These are phyloP conservation scores for Pomatorhinus ruficollis DNA, from an alignment of 2,113 vertebrate species.

Conservation along the genomic window DNA sequence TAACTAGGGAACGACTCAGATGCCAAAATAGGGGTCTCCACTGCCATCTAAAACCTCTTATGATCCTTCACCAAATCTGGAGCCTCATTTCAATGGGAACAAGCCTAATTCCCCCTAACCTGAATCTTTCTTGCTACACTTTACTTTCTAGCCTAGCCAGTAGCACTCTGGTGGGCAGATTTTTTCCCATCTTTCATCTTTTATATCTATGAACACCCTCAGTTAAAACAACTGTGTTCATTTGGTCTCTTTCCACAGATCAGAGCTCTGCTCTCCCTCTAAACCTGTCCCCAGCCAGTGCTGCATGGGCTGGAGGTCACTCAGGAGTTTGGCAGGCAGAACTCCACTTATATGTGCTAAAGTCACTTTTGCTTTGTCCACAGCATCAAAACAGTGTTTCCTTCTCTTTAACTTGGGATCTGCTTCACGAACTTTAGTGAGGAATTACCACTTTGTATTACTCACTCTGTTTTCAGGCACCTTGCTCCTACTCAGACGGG, in stretches of 20 bases:
- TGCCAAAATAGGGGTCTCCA: neutral
- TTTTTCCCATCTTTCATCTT: neutral
- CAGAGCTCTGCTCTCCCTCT: neutral
- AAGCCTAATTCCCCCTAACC: neutral
- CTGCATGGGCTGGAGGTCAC: neutral
- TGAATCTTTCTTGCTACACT: neutral
- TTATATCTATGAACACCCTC: neutral
- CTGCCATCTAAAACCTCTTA: neutral
- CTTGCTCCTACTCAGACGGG: neutral
- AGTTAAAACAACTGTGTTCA: neutral
- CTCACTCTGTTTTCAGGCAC: rapidly evolving
- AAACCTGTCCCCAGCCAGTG: neutral
- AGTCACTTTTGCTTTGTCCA: neutral
- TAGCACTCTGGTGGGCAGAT: neutral
- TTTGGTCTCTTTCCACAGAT: neutral
- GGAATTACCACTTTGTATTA: neutral
- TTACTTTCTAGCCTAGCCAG: neutral
- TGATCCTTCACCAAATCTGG: neutral
- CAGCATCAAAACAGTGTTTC: neutral
- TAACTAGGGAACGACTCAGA: neutral
- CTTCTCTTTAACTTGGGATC: neutral
- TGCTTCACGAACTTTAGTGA: neutral
- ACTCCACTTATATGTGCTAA: neutral
- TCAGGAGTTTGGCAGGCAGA: neutral
- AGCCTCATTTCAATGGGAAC: neutral